These are phyloP conservation scores for Pluvialis apricaria DNA, from an alignment of 2,113 vertebrate genomes.

Conservation along the genomic window DNA sequence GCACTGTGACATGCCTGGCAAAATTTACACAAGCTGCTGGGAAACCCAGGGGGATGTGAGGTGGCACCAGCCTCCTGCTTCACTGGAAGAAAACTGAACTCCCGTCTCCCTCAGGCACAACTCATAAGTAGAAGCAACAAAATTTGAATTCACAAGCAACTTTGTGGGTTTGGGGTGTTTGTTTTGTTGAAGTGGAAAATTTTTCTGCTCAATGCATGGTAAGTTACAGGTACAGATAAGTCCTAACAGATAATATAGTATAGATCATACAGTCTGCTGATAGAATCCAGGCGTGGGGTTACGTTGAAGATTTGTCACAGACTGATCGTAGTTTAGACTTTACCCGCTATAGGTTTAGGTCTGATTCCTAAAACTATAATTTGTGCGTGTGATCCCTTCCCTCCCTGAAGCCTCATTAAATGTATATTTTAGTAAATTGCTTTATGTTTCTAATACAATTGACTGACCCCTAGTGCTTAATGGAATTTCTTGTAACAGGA, in stretches of 20 bases:
- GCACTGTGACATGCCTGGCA: background rate
- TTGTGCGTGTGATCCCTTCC: background rate
- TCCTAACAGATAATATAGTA: background rate
- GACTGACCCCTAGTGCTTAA: conserved; percentile 26
- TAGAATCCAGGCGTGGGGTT: background rate
- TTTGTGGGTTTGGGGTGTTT: background rate
- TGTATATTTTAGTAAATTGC: background rate
- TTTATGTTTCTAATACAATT: background rate
- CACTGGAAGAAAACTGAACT: background rate
- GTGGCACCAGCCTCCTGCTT: background rate
- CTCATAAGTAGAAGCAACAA: background rate
- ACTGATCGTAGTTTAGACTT: background rate
- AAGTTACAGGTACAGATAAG: background rate
- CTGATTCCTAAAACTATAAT: background rate
- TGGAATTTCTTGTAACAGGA: conserved; percentile 15
- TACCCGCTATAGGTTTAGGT: background rate
- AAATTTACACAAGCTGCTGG: background rate
- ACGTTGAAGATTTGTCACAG: background rate
- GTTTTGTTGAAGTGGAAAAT: background rate
- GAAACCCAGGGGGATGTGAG: background rate
- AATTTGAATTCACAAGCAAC: background rate
- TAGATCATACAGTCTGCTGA: background rate
- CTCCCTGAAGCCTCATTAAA: conserved; percentile 4
- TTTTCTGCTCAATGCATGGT: background rate
- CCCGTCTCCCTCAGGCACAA: background rate